Percentiles rank a stretch among this genome's conserved stretches.
Evolutionary conservation across 1,140 invertebrate genomes (phyloP).

Genomic region (Drosophila albomicans): DNA sequence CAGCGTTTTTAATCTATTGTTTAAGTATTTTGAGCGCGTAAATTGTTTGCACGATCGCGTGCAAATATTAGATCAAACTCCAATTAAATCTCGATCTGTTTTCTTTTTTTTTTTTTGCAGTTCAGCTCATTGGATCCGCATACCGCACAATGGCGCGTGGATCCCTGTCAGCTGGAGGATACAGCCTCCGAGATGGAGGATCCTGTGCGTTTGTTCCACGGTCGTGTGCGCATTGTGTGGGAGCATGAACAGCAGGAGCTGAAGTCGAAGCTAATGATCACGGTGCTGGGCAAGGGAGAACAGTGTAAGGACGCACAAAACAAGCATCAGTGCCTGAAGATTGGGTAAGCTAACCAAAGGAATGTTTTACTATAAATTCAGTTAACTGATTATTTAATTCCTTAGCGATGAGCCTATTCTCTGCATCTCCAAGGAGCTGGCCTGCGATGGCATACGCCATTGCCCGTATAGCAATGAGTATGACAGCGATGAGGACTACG

Average conservation of each 20-base stretch:
- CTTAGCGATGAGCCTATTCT: conserved; percentile 84
- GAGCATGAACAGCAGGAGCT: conserved; percentile 70
- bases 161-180: conserved; percentile 82
- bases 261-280: conserved; percentile 82
- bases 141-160: conserved; percentile 80
- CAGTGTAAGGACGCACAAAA: conserved; percentile 67
- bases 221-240: conserved; percentile 78
- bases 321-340: conserved; percentile 79
- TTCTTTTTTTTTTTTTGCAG: conserved; percentile 47
- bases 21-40: conserved; percentile 45
- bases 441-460: conserved; percentile 87
- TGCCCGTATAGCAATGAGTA: conserved; percentile 87
- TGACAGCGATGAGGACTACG: conserved; percentile 85
- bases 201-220: conserved; percentile 79
- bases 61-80: too few species aligned
- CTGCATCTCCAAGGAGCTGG: conserved; percentile 87
- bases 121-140: conserved; percentile 81
- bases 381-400: too few species aligned
- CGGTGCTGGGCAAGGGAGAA: conserved; percentile 79
- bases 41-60: conserved; percentile 45
- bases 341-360: conserved; percentile 63
- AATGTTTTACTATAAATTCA: too few species aligned
- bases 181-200: conserved; percentile 78
- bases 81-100: too few species aligned
- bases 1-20: not conserved